Base-by-base conservation (phyloP, 2,888 invertebrate species). In the Thelaira solivaga region DNA sequence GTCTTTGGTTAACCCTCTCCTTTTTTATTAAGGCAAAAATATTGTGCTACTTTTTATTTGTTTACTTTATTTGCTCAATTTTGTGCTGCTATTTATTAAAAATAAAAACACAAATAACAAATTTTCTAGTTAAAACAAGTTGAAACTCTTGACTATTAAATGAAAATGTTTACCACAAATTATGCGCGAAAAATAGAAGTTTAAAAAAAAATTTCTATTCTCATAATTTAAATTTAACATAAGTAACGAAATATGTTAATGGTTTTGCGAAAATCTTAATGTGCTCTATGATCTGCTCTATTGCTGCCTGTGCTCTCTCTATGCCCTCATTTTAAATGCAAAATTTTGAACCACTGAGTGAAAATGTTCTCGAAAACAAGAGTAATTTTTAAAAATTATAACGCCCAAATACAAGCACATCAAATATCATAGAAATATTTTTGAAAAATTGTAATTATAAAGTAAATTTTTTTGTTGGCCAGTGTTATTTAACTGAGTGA, bases 121-220 rank as follows among this genome's bases (percentile, higher is more conserved):
- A 74, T 77, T 73, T 62, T 57, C 68, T 64, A 36, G 59, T 64
- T 68, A 29, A 65, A 76, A 76, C 64, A 41, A 61, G 65, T 65
- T 65, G 67, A 55, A 64, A 73, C 62, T 62, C 18, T 59, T 47
- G 55, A 57, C 75, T 57, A 67, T 67, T 78, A 74, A 78, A 78
- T 74, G 59, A 65, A 74, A 78, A 69, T 78, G 74, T 78, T 74
- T 64, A 69, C 74, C 74, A 78, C 78, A 78, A 78, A 78, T 78
- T 78, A 74, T 78, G 59, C 74, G 69, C 64, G 69, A 61, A 69
- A 53, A 74, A 69, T 13, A 39, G 13, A 62, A 68, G 22, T 31
- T 47, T 41, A n/a, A n/a, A n/a, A n/a, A n/a, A n/a, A n/a, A n/a
- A n/a, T 22, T 24, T 39, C 18, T 39, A n/a, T 24, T 45, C 26